These are phyloP conservation scores for Drosophila virilis DNA, from an alignment of 1,140 invertebrate genomes.

Conservation along the genomic window DNA sequence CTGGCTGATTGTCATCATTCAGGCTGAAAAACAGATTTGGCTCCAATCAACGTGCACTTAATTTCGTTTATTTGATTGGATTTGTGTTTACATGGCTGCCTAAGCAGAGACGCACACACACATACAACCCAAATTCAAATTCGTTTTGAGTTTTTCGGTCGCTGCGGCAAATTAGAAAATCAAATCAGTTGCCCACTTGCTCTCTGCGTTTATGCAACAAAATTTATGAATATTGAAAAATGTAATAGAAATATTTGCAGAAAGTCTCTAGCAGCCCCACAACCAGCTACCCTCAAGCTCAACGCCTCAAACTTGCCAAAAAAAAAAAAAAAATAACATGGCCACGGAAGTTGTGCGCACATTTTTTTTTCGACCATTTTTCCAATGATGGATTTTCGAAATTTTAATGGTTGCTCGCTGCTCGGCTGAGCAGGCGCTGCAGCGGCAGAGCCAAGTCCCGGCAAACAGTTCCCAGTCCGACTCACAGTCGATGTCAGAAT, in stretches of 20 bases:
- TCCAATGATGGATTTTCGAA: conserved; percentile 84
- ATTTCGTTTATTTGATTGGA: conserved; percentile 83
- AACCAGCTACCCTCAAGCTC: conserved; percentile 25
- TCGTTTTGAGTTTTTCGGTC: conserved; percentile 44
- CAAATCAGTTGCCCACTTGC: conserved; percentile 75
- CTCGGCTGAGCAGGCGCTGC: conserved; percentile 75
- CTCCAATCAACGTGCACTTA: conserved; percentile 82
- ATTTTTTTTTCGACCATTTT: conserved; percentile 79
- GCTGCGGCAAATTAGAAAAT: conserved; percentile 74
- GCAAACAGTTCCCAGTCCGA: conserved; percentile 5
- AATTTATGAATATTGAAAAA: conserved; percentile 81
- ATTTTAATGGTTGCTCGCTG: conserved; percentile 83
- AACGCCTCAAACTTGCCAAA: conserved; percentile 38
- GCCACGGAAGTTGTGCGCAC: conserved; percentile 66
- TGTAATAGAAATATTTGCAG: conserved; percentile 72
- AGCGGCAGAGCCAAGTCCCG: conserved; percentile 43
- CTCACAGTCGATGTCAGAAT: conserved; percentile 36
- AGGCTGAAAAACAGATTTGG: conserved; percentile 82
- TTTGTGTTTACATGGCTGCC: conserved; percentile 80
- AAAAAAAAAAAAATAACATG: conserved; percentile 60
- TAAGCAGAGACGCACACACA: conserved; percentile 14
- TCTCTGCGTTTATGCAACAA: conserved; percentile 40
- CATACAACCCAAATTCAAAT: conserved; percentile 36
- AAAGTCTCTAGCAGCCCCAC: conserved; percentile 7
- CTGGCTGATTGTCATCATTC: conserved; percentile 77